Base-by-base conservation (phyloP, 2,888 invertebrate genomes). In the Actias luna region DNA sequence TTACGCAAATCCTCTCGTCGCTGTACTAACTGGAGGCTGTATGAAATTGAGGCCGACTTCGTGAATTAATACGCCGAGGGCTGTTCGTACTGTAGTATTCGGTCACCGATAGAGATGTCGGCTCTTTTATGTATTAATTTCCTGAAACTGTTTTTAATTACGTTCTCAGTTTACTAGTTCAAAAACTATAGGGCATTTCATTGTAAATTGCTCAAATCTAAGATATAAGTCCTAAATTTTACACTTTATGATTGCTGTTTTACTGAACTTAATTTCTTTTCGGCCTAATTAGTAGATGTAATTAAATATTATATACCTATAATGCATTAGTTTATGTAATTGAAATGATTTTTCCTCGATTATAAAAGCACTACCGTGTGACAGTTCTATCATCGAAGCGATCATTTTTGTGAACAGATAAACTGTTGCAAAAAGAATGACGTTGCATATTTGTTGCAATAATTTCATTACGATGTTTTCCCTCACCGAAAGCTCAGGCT, bases 1-100 rank as follows among this genome's bases (percentile, higher is more conserved):
- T 27, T 31, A 29, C 46, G 46, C n/a, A 31, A 31, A 16, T n/a
- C 33, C 60, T 36, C 22, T 65, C 52, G 52, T 52, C 29, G 52
- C 52, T 29, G 29, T 16, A 27, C 16, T 4, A 52, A 29, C 52
- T 52, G 52, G 25, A 52, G 52, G 27, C 52, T 52, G 29, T 29
- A n/a, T 52, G 25, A 16, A 52, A 52, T 52, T 52, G 52, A 52
- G 52, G 52, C 52, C 52, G 52, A 27, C 27, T 52, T 16, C 29
- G 27, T 52, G 52, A 52, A 52, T 52, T 27, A 52, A 52, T 52
- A n/a, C 52, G 29, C 16, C 29, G 16, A 27, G 52, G 52, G 52
- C 25, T 50, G 25, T 16, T 50, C 50, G 50, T 50, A 25, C 14
- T 12, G 50, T 27, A 27, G 29, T 52, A 52, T 52, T 52, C 52